These are phyloP conservation scores for Pristiophorus japonicus DNA, from an alignment of 2,113 vertebrate species.

Conservation along the genomic window DNA sequence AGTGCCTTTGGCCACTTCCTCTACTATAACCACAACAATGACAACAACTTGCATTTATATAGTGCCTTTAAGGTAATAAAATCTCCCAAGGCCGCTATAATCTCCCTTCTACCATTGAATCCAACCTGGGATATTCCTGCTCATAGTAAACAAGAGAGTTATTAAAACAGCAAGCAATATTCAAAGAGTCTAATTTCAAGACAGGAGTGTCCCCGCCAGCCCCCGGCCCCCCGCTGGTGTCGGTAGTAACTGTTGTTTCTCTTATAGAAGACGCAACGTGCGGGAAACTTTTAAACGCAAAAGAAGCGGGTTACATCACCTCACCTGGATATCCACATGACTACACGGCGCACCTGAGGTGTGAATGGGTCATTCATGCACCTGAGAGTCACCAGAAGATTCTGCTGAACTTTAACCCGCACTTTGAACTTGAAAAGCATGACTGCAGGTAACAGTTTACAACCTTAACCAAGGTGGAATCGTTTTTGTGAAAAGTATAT, in stretches of 20 bases:
- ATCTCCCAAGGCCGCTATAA: not conserved
- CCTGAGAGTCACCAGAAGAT: slow-evolving; percentile 89
- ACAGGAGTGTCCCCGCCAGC: not conserved
- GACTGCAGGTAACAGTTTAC: slow-evolving; percentile 84
- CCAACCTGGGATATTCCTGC: too few relatives aligned
- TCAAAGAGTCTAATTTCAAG: not conserved
- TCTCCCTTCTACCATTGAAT: not conserved
- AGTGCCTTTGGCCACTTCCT: not conserved
- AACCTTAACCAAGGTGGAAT: not conserved
- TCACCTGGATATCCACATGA: slow-evolving; percentile 94
- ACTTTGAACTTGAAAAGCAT: slow-evolving; percentile 94
- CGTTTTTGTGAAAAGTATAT: not conserved
- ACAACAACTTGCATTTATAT: not conserved
- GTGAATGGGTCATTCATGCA: slow-evolving; percentile 86
- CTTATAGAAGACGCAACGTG: slow-evolving; percentile 59
- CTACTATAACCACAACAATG: not conserved
- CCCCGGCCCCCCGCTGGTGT: not conserved
- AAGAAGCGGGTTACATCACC: slow-evolving; percentile 89
- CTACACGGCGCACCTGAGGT: slow-evolving; percentile 93
- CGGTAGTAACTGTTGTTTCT: not conserved
- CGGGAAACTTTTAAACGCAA: slow-evolving; percentile 81
- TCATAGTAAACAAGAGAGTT: too few relatives aligned
- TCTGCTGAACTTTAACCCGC: slow-evolving; percentile 97
- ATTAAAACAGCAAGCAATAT: not conserved
- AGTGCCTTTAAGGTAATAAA: too few relatives aligned